Evolutionary conservation across 2,888 invertebrate genomes (phyloP).

Genomic region (Platycheirus rosarum): DNA sequence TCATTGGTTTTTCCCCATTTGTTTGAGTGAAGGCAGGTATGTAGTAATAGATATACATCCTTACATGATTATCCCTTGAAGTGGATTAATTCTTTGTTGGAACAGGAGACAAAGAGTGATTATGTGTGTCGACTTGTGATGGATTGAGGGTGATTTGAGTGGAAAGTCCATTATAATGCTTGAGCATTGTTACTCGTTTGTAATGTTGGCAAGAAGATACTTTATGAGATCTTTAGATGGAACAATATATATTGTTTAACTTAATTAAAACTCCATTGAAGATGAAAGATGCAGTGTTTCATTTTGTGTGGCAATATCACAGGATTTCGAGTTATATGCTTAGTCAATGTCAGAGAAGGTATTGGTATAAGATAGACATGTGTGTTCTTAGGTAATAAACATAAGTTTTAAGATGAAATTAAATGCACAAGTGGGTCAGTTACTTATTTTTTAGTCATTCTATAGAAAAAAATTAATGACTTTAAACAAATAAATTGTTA

Average conservation of each 20-base stretch:
- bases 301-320: too few species aligned
- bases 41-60: not conserved
- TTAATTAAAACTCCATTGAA: not conserved
- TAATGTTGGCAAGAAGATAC: not conserved
- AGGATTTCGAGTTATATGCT: too few species aligned
- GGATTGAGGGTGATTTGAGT: slow-evolving; percentile 40
- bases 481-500: too few species aligned
- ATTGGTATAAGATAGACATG: too few species aligned
- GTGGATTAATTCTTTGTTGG: slow-evolving; percentile 47
- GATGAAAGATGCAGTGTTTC: too few species aligned
- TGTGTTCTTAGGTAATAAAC: too few species aligned
- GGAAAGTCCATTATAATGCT: slow-evolving; percentile 7
- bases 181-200: slow-evolving; percentile 4
- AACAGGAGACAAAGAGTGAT: slow-evolving; percentile 55
- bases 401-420: too few species aligned
- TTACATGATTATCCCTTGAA: slow-evolving; percentile 49
- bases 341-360: too few species aligned
- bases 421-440: too few species aligned
- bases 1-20: slow-evolving; percentile 28
- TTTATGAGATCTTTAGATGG: not conserved
- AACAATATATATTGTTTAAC: not conserved
- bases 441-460: too few species aligned
- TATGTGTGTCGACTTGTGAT: slow-evolving; percentile 45
- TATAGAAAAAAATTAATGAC: too few species aligned
- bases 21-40: slow-evolving; percentile 20